Evolutionary conservation across 2,797 vertebrate species (phyloP).

Genomic region (Prionace glauca): DNA sequence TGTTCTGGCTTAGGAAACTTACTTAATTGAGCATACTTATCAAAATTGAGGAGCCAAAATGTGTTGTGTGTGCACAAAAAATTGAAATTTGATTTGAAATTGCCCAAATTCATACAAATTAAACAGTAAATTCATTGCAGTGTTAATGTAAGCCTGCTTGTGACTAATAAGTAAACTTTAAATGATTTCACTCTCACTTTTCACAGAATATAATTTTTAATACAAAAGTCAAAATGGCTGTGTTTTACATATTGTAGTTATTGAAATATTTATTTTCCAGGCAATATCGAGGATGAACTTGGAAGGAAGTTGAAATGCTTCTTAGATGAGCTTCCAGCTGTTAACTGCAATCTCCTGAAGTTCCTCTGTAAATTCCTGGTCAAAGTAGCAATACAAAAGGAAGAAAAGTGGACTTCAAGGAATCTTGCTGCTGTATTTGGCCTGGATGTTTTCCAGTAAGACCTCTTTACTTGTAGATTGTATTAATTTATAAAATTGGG

Average conservation of each 20-base stretch:
- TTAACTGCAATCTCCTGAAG: constrained; percentile 90
- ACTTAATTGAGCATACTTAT: not conserved
- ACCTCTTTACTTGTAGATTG: not conserved
- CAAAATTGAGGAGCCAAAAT: not conserved
- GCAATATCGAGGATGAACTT: constrained; percentile 88
- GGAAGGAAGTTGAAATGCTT: constrained; percentile 86
- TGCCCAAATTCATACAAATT: not conserved
- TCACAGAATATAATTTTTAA: not conserved
- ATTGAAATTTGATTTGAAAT: not conserved
- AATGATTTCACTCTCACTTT: not conserved
- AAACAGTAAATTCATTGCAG: not conserved
- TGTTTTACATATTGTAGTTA: not conserved
- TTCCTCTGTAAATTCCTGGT: constrained; percentile 93
- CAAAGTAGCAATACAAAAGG: constrained; percentile 87
- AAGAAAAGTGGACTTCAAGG: constrained; percentile 82
- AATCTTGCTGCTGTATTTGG: constrained; percentile 90
- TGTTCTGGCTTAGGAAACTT: not conserved
- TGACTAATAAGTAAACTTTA: too few species aligned
- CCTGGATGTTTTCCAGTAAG: constrained; percentile 91
- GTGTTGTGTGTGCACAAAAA: not conserved
- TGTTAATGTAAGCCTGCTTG: too few species aligned
- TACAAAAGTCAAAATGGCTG: not conserved
- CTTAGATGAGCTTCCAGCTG: constrained; percentile 90
- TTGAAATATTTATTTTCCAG: constrained; percentile 55
- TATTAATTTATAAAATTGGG: not conserved